Conservation (phyloP, 2,888 invertebrate genomes). For the Bedellia somnulentella region DNA sequence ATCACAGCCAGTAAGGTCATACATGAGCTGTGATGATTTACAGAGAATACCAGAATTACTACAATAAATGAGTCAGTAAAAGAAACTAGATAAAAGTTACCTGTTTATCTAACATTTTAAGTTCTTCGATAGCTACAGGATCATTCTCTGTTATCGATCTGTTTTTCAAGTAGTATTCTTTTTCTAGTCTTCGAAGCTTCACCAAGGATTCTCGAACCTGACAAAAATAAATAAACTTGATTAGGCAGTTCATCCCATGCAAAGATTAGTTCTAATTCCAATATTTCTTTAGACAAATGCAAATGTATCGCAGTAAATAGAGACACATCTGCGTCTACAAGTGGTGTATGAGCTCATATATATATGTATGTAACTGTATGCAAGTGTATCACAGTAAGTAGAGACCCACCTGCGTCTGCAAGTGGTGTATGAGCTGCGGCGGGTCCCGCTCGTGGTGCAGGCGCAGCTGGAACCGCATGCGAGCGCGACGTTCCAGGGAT, state of each 20-base stretch:
- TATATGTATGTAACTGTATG: too few species aligned
- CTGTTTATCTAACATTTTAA: constrained; percentile 71
- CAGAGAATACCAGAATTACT: too few species aligned
- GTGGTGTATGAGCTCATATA: constrained; percentile 89
- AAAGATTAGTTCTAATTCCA: too few species aligned
- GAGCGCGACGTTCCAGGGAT: constrained; percentile 82
- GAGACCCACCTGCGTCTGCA: constrained; percentile 74
- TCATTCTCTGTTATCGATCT: constrained; percentile 70
- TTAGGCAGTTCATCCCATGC: too few species aligned
- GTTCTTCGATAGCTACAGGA: constrained; percentile 60
- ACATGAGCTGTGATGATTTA: too few species aligned
- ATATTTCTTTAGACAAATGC: too few species aligned
- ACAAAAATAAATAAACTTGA: constrained; percentile 8
- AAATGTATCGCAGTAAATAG: too few species aligned
- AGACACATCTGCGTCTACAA: constrained; percentile 75
- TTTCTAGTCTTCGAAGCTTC: constrained; percentile 82
- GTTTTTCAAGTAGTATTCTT: constrained; percentile 85
- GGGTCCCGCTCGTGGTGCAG: constrained; percentile 91
- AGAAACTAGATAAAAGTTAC: constrained; percentile 22
- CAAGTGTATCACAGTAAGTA: too few species aligned
- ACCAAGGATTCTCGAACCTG: constrained; percentile 72
- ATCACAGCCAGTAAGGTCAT: too few species aligned
- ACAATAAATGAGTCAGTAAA: too few species aligned
- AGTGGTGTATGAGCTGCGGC: constrained; percentile 84
- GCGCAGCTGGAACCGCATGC: constrained; percentile 94